Evolutionary conservation across 2,113 vertebrate species (phyloP).

Genomic region (human): DNA sequence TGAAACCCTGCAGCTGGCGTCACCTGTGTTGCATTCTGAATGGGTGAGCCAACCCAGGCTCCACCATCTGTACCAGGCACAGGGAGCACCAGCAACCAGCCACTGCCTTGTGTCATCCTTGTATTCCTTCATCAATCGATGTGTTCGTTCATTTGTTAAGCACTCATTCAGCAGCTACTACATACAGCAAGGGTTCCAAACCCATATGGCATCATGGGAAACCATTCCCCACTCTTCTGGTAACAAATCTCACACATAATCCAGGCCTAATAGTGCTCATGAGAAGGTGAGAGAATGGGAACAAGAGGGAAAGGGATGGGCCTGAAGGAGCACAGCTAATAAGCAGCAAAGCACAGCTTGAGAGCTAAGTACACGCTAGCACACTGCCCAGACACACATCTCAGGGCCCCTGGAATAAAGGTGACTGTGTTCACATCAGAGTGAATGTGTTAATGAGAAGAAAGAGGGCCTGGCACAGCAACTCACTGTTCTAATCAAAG

Average conservation of each 20-base stretch:
- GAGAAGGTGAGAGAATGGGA: background rate
- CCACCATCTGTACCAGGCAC: background rate
- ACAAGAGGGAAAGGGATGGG: too few species aligned
- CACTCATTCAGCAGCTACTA: background rate
- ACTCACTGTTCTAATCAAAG: too few species aligned
- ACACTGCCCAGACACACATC: too few species aligned
- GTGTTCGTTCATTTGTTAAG: background rate
- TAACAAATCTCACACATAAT: background rate
- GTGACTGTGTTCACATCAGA: background rate
- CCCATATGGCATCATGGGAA: background rate
- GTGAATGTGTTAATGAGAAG: background rate
- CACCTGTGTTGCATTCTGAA: background rate
- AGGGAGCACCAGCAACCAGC: background rate
- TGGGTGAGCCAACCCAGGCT: background rate
- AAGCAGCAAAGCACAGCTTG: background rate
- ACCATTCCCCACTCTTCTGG: background rate
- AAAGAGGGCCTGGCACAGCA: background rate
- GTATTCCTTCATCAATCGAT: background rate
- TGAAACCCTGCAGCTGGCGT: background rate
- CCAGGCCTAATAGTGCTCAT: background rate
- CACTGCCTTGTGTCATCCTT: background rate
- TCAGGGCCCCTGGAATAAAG: background rate
- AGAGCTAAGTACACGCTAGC: rapidly evolving
- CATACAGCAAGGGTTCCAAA: background rate
- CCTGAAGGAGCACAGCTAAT: too few species aligned